phyloP scores from a whole-genome alignment of 1,140 invertebrate species.

The Marisa cornuarietis region DNA sequence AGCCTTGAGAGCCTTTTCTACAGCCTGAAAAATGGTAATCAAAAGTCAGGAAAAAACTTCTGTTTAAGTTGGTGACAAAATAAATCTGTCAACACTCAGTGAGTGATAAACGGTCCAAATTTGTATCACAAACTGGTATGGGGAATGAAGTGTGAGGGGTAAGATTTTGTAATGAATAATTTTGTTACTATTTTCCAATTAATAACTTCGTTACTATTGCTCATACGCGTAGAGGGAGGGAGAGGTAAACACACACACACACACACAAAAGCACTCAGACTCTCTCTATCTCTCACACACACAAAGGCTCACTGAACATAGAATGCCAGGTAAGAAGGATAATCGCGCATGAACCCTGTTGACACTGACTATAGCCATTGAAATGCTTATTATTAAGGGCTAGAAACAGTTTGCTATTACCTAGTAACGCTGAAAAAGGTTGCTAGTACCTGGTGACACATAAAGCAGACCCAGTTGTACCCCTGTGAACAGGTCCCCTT shows the following conservation, averaged over 20 bases:
- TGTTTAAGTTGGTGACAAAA: neutral
- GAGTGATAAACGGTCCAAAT: neutral
- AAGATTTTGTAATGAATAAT: too few species aligned
- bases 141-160: too few species aligned
- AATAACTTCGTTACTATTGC: neutral
- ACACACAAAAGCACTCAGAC: too few species aligned
- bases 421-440: too few species aligned
- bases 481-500: neutral
- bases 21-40: slow-evolving; percentile 20
- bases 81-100: neutral
- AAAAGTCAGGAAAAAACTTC: neutral
- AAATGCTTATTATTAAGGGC: too few species aligned
- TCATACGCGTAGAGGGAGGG: neutral
- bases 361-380: too few species aligned
- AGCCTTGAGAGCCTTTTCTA: slow-evolving; percentile 35
- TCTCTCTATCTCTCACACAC: too few species aligned
- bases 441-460: slow-evolving; percentile 46
- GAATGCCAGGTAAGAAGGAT: neutral
- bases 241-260: neutral
- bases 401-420: too few species aligned
- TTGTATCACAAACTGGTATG: neutral
- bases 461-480: slow-evolving; percentile 49
- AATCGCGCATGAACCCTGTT: too few species aligned
- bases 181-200: too few species aligned
- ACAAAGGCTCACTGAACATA: neutral